Conservation (phyloP, 35 echinoderm and acorn worm genomes). For the Eucidaris tribuloides region DNA sequence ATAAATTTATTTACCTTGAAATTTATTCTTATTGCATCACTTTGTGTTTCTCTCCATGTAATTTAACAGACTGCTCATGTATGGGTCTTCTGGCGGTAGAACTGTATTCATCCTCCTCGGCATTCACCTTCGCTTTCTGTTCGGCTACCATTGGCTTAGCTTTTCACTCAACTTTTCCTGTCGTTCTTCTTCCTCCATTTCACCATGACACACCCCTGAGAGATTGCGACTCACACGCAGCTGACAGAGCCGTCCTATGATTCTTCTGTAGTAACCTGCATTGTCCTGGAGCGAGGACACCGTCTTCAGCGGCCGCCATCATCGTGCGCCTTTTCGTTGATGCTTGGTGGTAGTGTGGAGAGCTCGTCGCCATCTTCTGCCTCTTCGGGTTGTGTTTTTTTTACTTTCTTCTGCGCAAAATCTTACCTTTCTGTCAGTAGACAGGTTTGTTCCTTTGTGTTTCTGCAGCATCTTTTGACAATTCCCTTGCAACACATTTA, state of each 20-base stretch:
- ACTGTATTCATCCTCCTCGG: slow-evolving; percentile 27
- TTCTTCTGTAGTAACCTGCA: not conserved
- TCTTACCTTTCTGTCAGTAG: slow-evolving; percentile 53
- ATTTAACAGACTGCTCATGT: slow-evolving; percentile 73
- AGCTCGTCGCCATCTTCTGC: not conserved
- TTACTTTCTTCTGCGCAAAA: slow-evolving; percentile 17
- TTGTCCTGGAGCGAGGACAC: not conserved
- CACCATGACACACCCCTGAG: too few species aligned
- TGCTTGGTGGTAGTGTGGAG: too few species aligned
- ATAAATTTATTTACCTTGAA: slow-evolving; percentile 98
- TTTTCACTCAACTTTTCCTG: too few species aligned
- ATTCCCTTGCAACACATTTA: not conserved
- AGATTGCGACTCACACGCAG: not conserved
- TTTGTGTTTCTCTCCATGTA: slow-evolving; percentile 89
- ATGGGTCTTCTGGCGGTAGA: slow-evolving; percentile 73
- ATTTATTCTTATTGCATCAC: slow-evolving; percentile 90
- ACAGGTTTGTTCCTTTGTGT: slow-evolving; percentile 23
- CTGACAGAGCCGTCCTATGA: not conserved
- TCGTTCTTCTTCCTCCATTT: not conserved
- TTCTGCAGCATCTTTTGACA: not conserved
- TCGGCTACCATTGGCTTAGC: slow-evolving; percentile 58
- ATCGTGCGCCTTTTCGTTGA: not conserved
- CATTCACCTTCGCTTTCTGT: slow-evolving; percentile 30
- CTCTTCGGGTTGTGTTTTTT: not conserved
- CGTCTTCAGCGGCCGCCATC: not conserved